Evolutionary conservation across 2,888 invertebrate genomes (phyloP).

Genomic region (Acanthosoma haemorrhoidale): DNA sequence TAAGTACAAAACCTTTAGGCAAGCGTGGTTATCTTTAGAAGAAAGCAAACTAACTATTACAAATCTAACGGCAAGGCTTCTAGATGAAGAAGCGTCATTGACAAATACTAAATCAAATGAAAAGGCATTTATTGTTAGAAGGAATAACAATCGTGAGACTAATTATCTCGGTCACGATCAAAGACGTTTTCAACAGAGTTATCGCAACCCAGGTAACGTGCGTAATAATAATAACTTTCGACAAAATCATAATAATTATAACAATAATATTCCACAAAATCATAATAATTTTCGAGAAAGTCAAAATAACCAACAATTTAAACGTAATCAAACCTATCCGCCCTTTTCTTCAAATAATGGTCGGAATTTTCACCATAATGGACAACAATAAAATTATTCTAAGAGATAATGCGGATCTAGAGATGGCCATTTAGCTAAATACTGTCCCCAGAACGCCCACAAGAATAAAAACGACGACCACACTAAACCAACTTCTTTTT

Average conservation of each 20-base stretch:
- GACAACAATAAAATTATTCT: background rate
- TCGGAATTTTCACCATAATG: background rate
- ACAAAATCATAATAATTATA: background rate
- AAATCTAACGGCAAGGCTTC: background rate
- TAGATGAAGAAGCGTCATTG: background rate
- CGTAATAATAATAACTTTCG: background rate
- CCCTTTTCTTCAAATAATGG: background rate
- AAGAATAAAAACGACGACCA: background rate
- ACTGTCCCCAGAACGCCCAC: background rate
- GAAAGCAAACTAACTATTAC: background rate
- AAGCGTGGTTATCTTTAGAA: background rate
- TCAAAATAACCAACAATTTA: background rate
- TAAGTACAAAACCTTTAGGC: background rate
- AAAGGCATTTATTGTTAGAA: background rate
- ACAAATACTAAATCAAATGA: background rate
- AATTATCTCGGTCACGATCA: too few relatives aligned
- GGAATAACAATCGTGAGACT: background rate
- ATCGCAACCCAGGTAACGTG: too few relatives aligned
- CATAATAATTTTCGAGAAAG: background rate
- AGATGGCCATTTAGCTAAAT: background rate
- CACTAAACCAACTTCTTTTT: background rate
- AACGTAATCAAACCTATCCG: background rate
- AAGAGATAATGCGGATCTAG: too few relatives aligned
- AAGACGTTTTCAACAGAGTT: too few relatives aligned
- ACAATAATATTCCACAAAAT: background rate